Percentiles rank a stretch among this genome's conserved stretches.
Evolutionary conservation across 2,888 invertebrate genomes (phyloP).

Genomic region (Drosophila neutralis): DNA sequence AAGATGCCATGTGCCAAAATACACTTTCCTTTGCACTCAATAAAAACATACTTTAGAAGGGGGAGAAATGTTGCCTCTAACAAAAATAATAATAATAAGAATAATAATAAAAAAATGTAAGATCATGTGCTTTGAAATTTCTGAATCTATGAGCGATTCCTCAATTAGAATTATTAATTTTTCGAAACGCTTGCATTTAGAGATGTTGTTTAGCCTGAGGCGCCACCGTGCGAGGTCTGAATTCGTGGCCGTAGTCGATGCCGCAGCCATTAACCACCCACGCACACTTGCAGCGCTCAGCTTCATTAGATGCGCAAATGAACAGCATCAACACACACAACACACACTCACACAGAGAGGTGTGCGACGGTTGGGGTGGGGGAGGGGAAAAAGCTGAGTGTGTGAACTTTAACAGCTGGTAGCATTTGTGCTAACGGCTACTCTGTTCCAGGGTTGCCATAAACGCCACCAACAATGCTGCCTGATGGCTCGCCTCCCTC

Average conservation of each 20-base stretch:
- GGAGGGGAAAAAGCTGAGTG: constrained; percentile 21
- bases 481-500: constrained; percentile 15
- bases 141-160: not conserved
- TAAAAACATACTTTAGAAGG: not conserved
- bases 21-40: not conserved
- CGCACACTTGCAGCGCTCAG: constrained; percentile 74
- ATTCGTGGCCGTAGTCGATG: constrained; percentile 29
- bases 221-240: constrained; percentile 18
- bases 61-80: no score
- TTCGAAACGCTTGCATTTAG: not conserved
- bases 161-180: not conserved
- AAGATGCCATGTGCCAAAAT: not conserved
- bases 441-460: constrained; percentile 51
- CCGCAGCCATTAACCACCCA: constrained; percentile 73
- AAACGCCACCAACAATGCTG: constrained; percentile 49
- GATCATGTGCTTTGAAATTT: not conserved
- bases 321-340: constrained; percentile 48
- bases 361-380: not conserved
- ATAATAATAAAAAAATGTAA: not conserved
- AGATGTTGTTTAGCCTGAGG: not conserved
- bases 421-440: constrained; percentile 59
- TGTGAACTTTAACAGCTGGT: constrained; percentile 76
- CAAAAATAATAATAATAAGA: not conserved
- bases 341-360: not conserved
- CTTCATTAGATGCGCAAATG: constrained; percentile 77